A percentile compares a stretch with the other conserved stretches of the same genome.
phyloP scores from a whole-genome alignment of 2,797 vertebrate genomes.

The Gymnocypris eckloni region DNA sequence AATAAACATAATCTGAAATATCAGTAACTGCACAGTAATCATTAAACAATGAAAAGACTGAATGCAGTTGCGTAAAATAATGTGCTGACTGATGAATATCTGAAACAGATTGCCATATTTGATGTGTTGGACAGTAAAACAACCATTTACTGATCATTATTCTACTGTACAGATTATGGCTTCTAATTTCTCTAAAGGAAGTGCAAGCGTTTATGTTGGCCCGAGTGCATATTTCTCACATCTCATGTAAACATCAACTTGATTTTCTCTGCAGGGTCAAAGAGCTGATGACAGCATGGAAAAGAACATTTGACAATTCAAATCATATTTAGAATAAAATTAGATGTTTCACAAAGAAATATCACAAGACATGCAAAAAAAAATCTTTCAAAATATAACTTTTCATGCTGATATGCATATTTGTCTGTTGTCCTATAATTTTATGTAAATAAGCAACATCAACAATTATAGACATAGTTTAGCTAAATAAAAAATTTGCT shows the following conservation, averaged over 20 bases:
- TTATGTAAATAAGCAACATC: neutral
- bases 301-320: neutral
- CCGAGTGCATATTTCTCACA: neutral
- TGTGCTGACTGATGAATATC: neutral
- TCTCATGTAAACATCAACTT: neutral
- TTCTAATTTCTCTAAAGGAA: neutral
- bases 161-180: neutral
- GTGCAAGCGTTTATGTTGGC: neutral
- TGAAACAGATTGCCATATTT: neutral
- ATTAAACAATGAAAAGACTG: neutral
- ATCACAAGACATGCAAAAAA: neutral
- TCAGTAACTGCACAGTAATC: slow-evolving; percentile 6
- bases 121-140: neutral
- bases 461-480: neutral
- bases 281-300: neutral
- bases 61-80: neutral
- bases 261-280: neutral
- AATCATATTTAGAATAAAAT: neutral
- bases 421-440: neutral
- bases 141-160: no score
- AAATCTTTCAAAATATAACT: neutral
- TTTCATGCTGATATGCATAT: neutral
- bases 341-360: neutral
- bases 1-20: neutral
- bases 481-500: neutral